Percentiles rank a stretch among this genome's conserved stretches.
Conservation (phyloP, 2,797 vertebrate genomes). For the Sebastes taczanowskii region DNA sequence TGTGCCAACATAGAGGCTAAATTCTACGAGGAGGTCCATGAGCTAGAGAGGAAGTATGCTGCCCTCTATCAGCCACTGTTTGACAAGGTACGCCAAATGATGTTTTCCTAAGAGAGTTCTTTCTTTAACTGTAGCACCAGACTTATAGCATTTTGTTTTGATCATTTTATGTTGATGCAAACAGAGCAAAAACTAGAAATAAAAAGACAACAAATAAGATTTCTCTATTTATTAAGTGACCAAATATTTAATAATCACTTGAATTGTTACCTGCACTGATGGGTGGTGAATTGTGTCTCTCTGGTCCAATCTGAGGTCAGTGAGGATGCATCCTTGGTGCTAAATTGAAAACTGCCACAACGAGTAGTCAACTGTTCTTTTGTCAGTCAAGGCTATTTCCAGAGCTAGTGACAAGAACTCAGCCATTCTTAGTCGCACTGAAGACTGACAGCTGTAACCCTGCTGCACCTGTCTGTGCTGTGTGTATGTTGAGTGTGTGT, state of each 20-base stretch:
- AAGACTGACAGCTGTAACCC: constrained; percentile 65
- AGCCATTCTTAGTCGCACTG: constrained; percentile 52
- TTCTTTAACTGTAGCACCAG: neutral
- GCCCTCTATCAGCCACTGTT: constrained; percentile 94
- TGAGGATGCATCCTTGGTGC: constrained; percentile 68
- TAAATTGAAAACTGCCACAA: constrained; percentile 71
- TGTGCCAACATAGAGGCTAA: constrained; percentile 96
- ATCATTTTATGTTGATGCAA: neutral
- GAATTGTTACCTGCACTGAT: constrained; percentile 31
- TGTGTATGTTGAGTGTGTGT: neutral
- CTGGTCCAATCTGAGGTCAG: constrained; percentile 35
- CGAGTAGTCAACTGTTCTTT: constrained; percentile 68
- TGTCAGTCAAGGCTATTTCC: constrained; percentile 75
- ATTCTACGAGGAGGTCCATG: constrained; percentile 98
- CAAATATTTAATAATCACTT: neutral
- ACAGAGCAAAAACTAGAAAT: neutral
- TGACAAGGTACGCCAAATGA: constrained; percentile 87
- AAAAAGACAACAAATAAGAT: neutral
- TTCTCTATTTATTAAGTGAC: neutral
- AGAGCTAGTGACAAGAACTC: constrained; percentile 69
- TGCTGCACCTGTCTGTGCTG: constrained; percentile 57
- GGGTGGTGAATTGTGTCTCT: constrained; percentile 1
- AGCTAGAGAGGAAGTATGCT: constrained; percentile 95
- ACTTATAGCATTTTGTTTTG: neutral
- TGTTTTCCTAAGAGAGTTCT: neutral